Percentiles rank a stretch among this genome's conserved stretches.
Conservation (phyloP, 2,113 vertebrate species). For the Macroglossus sobrinus region DNA sequence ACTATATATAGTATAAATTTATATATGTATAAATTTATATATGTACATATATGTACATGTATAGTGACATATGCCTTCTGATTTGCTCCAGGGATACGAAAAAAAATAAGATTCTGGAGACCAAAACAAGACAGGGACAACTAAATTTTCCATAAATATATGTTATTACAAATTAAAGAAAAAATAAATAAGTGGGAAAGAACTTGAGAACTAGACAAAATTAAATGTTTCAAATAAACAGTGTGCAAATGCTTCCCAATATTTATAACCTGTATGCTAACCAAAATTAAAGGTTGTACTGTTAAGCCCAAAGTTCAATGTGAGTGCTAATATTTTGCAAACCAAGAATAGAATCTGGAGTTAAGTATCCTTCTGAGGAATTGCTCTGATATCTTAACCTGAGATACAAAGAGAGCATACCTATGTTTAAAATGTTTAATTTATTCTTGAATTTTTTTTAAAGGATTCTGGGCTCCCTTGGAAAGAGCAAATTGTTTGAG, state of each 20-base stretch:
- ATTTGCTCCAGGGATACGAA: background rate
- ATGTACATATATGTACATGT: too few species aligned
- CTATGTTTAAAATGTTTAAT: background rate
- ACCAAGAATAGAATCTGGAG: background rate
- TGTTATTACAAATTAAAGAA: constrained; percentile 12
- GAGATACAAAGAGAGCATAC: background rate
- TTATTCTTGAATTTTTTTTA: background rate
- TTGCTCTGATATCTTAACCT: background rate
- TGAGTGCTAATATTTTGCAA: constrained; percentile 39
- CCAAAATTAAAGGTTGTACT: constrained; percentile 40
- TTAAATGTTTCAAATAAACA: background rate
- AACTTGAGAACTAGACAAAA: constrained; percentile 13
- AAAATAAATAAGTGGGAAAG: background rate
- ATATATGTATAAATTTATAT: too few species aligned
- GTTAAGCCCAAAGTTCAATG: background rate
- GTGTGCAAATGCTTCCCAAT: constrained; percentile 24
- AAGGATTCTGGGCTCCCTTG: background rate
- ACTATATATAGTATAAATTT: too few species aligned
- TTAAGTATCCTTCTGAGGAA: constrained; percentile 26
- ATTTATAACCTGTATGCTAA: constrained; percentile 26
- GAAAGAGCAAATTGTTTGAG: background rate
- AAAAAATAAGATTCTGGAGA: background rate
- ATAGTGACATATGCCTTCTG: background rate
- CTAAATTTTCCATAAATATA: background rate
- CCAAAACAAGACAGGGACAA: background rate